Conservation (phyloP, 2,797 vertebrate species). For the Danio jaintianensis region DNA sequence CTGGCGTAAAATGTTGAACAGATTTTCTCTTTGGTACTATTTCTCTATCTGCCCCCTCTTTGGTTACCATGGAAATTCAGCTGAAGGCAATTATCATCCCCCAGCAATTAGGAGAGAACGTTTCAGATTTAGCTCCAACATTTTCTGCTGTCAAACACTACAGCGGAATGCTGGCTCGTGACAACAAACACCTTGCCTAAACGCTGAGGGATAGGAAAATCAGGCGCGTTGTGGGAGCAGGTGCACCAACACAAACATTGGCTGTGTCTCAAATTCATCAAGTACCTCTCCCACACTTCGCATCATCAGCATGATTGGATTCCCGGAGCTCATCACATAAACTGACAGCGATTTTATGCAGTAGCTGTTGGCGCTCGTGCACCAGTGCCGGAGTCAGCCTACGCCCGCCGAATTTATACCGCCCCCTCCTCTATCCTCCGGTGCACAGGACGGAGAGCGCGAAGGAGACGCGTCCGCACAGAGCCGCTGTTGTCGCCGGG, state of each 20-base stretch:
- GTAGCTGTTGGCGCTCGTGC: slow-evolving; percentile 55
- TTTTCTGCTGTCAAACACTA: not conserved
- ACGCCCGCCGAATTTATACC: slow-evolving; percentile 35
- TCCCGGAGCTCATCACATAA: not conserved
- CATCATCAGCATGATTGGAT: slow-evolving; percentile 44
- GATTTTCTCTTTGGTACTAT: not conserved
- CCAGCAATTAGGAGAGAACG: slow-evolving; percentile 8
- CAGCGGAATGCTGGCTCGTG: not conserved
- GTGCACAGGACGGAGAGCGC: slow-evolving; percentile 11
- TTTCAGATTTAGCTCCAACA: not conserved
- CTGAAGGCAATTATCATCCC: slow-evolving; percentile 48
- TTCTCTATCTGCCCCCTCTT: slow-evolving; percentile 43
- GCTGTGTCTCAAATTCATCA: slow-evolving; percentile 19
- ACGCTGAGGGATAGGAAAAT: not conserved
- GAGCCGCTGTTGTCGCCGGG: not conserved
- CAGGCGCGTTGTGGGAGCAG: slow-evolving; percentile 24
- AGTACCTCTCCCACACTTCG: not conserved
- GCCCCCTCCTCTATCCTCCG: slow-evolving; percentile 13
- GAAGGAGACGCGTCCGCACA: slow-evolving; percentile 2
- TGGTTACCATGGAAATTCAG: slow-evolving; percentile 71
- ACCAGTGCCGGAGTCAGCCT: not conserved
- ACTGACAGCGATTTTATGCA: slow-evolving; percentile 65
- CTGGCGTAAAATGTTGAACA: not conserved
- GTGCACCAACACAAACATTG: slow-evolving; percentile 36
- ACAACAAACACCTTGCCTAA: not conserved